These are phyloP conservation scores for Leptinotarsa texana DNA, from an alignment of 1,140 invertebrate species.

Conservation along the genomic window DNA sequence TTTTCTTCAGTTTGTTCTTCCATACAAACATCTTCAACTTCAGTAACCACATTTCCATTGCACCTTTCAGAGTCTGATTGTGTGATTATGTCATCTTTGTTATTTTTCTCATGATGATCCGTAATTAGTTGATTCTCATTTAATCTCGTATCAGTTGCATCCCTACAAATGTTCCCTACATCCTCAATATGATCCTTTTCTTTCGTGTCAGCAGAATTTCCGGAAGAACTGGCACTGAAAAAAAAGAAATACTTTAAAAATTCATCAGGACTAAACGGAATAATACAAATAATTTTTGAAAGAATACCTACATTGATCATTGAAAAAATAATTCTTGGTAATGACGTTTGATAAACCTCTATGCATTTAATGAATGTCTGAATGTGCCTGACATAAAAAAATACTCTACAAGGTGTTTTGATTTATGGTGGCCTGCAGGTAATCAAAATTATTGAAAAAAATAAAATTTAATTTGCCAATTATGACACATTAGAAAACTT, in stretches of 20 bases:
- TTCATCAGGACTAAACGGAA: background rate
- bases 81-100: slow-evolving; percentile 57
- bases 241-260: background rate
- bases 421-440: no score
- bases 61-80: slow-evolving; percentile 64
- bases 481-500: no score
- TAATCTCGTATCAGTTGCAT: no score
- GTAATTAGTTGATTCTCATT: no score
- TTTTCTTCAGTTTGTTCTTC: slow-evolving; percentile 11
- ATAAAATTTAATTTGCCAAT: no score
- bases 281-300: slow-evolving; percentile 11
- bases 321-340: no score
- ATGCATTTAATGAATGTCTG: no score
- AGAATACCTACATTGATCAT: background rate
- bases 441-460: no score
- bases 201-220: slow-evolving; percentile 26
- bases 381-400: no score
- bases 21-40: slow-evolving; percentile 60
- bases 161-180: background rate
- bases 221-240: background rate
- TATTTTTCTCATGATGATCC: slow-evolving; percentile 41
- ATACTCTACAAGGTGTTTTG: no score
- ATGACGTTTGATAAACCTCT: no score
- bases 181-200: slow-evolving; percentile 46
- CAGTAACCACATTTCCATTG: slow-evolving; percentile 67